Percentiles rank a stretch among this genome's conserved stretches.
Evolutionary conservation across 2,888 invertebrate species (phyloP).

Genomic region (Galerucella calmariensis): DNA sequence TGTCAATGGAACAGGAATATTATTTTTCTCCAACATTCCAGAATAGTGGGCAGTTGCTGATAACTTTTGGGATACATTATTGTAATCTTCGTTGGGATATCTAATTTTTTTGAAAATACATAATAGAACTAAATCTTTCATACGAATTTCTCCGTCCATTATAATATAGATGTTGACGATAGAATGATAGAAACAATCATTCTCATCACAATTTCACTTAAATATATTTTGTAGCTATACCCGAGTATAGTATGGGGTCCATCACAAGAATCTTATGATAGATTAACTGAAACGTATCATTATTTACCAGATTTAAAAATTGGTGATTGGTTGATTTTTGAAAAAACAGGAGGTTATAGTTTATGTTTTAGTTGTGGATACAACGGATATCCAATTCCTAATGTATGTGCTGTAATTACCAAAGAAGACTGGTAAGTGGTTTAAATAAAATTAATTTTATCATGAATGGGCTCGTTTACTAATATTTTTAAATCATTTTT

Average conservation of each 20-base stretch:
- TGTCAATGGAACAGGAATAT: too few species aligned
- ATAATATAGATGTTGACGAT: too few species aligned
- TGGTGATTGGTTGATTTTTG: slow-evolving; percentile 71
- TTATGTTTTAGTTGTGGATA: slow-evolving; percentile 67
- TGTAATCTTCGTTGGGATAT: too few species aligned
- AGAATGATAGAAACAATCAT: too few species aligned
- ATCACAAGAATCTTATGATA: slow-evolving; percentile 74
- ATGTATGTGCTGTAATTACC: slow-evolving; percentile 61
- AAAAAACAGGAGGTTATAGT: slow-evolving; percentile 74
- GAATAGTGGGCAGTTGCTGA: too few species aligned
- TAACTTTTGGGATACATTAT: too few species aligned
- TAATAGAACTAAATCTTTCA: too few species aligned
- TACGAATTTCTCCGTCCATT: too few species aligned
- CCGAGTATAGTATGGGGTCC: slow-evolving; percentile 49
- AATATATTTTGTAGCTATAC: slow-evolving; percentile 18
- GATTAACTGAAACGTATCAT: slow-evolving; percentile 63
- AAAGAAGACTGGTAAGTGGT: slow-evolving; percentile 55
- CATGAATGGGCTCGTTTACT: too few species aligned
- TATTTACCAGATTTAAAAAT: slow-evolving; percentile 66
- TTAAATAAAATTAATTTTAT: background rate
- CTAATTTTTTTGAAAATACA: too few species aligned
- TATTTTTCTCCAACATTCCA: too few species aligned
- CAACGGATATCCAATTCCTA: slow-evolving; percentile 69
- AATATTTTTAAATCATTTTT: too few species aligned
- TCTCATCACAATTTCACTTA: background rate